Evolutionary conservation across 1,140 invertebrate genomes (phyloP), one percentile per base, ranked within the genome.

Genomic region (Drosophila lowei): DNA sequence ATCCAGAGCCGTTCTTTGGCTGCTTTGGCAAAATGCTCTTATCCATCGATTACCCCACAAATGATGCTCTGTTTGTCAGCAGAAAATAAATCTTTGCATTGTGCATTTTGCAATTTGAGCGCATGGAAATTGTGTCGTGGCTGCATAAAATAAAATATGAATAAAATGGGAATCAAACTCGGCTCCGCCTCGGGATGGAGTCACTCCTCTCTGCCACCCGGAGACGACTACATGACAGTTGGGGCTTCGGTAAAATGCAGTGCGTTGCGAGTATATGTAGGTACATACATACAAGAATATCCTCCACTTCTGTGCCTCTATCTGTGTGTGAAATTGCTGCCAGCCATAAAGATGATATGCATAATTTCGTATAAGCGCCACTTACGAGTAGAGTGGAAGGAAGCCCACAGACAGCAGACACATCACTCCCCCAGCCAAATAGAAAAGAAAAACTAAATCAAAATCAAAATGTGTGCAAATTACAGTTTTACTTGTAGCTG

Each of bases 71-170:
- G 83, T 88, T 88, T 88, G 83, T 88, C 83, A 88, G 83, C 83
- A 88, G 25, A 88, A 79, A 76, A 88, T 88, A 88, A 88, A 88
- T 88, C 83, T 88, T 88, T 88, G 78, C 83, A 86, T 88, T 86
- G 83, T 88, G 81, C 80, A 86, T 55, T 86, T 73, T 48, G 47
- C 72, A 71, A 71, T 67, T 74, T 62, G 54, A 72, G 61, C 60
- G 30, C 38, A 57, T 55, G 60, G 62, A 72, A 71, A 63, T 56
- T 64, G 49, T 61, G 58, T 48, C 28, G 74, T 7, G 66, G 78
- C 66, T 75, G 71, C 61, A 56, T 15, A 58, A 61, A 61, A 80
- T 63, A 74, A 70, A 78, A 78, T 68, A 49, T 15, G 54, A 74
- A 72, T 78, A 73, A 68, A 68, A 67, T 46, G 28, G 11, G 47